phyloP scores from a whole-genome alignment of 2,888 invertebrate genomes.

The Himalopsyche kuldschensis region DNA sequence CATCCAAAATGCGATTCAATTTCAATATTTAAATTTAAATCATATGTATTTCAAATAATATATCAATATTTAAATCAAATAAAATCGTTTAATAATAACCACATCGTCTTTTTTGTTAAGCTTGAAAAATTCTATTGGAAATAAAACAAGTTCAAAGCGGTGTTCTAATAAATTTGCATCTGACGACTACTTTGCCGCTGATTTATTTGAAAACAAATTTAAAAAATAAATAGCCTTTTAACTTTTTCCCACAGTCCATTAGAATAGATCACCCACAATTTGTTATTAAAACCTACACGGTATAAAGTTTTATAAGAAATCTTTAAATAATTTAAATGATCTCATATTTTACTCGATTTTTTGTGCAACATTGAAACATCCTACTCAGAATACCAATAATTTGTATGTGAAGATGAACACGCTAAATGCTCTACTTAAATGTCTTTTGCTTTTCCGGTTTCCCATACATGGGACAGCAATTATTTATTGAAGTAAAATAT shows the following conservation, averaged over 20 bases:
- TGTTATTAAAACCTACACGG: background rate
- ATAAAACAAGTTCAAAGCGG: background rate
- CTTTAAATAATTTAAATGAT: background rate
- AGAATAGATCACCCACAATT: background rate
- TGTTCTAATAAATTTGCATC: background rate
- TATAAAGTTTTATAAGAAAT: background rate
- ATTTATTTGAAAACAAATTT: background rate
- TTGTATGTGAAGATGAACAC: background rate
- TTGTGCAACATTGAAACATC: background rate
- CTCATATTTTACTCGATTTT: background rate
- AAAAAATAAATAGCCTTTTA: background rate
- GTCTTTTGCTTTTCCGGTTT: background rate
- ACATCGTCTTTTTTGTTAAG: background rate
- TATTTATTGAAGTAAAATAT: background rate
- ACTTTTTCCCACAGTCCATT: conserved; percentile 3
- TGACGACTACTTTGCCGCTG: background rate
- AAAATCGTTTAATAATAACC: background rate
- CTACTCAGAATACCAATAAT: background rate
- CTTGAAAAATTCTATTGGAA: background rate
- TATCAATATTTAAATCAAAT: background rate
- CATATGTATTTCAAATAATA: too few relatives aligned
- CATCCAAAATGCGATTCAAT: too few relatives aligned
- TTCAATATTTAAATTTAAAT: too few relatives aligned
- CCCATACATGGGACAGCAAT: background rate
- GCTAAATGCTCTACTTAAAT: background rate